A percentile compares a stretch with the other conserved stretches of the same genome.
Evolutionary conservation across 2,888 invertebrate species (phyloP).

Genomic region (Elegia similella): DNA sequence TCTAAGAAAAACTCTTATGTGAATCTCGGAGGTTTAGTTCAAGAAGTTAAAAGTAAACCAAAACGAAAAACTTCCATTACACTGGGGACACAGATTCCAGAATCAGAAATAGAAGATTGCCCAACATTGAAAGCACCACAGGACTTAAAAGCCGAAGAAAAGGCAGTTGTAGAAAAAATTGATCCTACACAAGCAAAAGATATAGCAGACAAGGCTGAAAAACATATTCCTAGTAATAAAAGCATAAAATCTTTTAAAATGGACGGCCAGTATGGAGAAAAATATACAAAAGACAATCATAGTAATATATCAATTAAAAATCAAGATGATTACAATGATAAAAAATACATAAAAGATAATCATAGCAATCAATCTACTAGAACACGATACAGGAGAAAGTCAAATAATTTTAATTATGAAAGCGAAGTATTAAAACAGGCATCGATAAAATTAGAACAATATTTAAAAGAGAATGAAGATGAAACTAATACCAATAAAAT

Average conservation of each 20-base stretch:
- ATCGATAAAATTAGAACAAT: constrained; percentile 76
- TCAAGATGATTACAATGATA: constrained; percentile 66
- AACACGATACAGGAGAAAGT: constrained; percentile 59
- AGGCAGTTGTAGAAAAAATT: constrained; percentile 64
- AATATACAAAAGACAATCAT: constrained; percentile 65
- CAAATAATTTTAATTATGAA: constrained; percentile 83
- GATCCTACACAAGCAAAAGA: constrained; percentile 63
- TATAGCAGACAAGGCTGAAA: constrained; percentile 64
- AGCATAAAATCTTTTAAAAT: constrained; percentile 68
- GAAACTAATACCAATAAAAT: constrained; percentile 47
- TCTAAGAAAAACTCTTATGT: constrained; percentile 73
- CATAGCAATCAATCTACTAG: constrained; percentile 69
- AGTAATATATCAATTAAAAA: constrained; percentile 65
- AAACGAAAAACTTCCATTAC: constrained; percentile 68
- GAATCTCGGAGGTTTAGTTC: constrained; percentile 58
- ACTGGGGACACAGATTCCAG: constrained; percentile 63
- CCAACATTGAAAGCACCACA: constrained; percentile 75
- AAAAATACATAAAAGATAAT: constrained; percentile 68
- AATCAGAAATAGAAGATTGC: constrained; percentile 77
- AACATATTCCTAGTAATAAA: constrained; percentile 59
- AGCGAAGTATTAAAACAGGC: constrained; percentile 81
- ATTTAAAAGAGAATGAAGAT: constrained; percentile 64
- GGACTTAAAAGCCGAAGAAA: constrained; percentile 78
- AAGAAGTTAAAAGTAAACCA: constrained; percentile 60
- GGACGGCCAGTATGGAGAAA: constrained; percentile 66